A percentile compares a stretch with the other conserved stretches of the same genome.
These are phyloP conservation scores for Thyatira batis DNA, from an alignment of 2,888 invertebrate genomes.

Conservation along the genomic window DNA sequence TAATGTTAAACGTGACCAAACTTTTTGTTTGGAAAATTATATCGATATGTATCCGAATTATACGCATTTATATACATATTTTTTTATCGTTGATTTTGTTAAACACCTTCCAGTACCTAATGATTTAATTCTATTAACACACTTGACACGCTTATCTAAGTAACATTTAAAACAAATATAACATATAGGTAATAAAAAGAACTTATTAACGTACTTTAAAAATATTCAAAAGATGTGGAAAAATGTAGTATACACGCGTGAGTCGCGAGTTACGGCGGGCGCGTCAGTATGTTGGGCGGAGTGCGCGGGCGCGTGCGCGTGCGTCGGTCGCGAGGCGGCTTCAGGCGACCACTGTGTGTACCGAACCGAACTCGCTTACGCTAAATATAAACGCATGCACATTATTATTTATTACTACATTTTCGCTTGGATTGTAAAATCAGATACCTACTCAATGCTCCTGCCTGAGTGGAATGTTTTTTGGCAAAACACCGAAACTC, in stretches of 20 bases:
- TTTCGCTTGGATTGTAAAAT: slow-evolving; percentile 63
- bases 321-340: slow-evolving; percentile 35
- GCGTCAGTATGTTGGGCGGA: slow-evolving; percentile 12
- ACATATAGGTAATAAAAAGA: background rate
- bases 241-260: slow-evolving; percentile 10
- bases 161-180: too few relatives aligned
- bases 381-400: slow-evolving; percentile 56
- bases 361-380: slow-evolving; percentile 28
- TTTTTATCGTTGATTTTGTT: too few relatives aligned
- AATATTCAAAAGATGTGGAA: slow-evolving; percentile 6
- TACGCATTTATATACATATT: too few relatives aligned
- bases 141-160: too few relatives aligned
- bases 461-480: slow-evolving; percentile 46
- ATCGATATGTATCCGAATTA: too few relatives aligned
- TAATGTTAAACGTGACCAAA: background rate
- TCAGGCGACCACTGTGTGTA: slow-evolving; percentile 48
- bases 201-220: background rate
- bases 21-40: background rate
- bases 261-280: slow-evolving; percentile 20
- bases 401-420: slow-evolving; percentile 73
- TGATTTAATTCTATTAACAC: too few relatives aligned
- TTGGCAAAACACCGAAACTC: slow-evolving; percentile 52
- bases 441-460: slow-evolving; percentile 44
- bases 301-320: slow-evolving; percentile 32
- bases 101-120: too few relatives aligned